phyloP scores from a whole-genome alignment of 1,140 invertebrate genomes.

The Epicauta chinensis region DNA sequence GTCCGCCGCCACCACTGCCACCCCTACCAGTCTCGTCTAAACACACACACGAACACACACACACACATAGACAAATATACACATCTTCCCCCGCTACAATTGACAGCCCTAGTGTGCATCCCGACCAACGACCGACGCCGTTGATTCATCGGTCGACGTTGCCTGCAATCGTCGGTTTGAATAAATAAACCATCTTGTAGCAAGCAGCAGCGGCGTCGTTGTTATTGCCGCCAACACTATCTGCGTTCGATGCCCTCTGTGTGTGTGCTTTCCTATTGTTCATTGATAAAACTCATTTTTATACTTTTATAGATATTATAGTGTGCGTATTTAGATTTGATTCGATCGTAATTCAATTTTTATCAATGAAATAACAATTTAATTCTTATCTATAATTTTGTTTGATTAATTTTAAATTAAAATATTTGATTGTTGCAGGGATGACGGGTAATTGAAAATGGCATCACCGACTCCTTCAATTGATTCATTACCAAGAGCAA shows the following conservation, averaged over 20 bases:
- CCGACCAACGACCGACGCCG: constrained; percentile 19
- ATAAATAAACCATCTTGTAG: constrained; percentile 5
- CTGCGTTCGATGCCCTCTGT: constrained; percentile 20
- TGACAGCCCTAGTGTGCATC: constrained; percentile 31
- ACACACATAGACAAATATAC: no score
- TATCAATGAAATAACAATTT: not conserved
- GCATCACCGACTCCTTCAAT: constrained; percentile 82
- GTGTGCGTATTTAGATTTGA: no score
- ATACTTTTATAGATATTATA: no score
- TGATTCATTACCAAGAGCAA: constrained; percentile 82
- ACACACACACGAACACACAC: no score
- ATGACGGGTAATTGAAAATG: constrained; percentile 67
- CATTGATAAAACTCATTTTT: no score
- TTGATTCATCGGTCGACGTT: constrained; percentile 24
- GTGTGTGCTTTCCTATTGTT: not conserved
- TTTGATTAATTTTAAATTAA: not conserved
- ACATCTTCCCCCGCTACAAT: constrained; percentile 28
- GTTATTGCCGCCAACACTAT: constrained; percentile 7
- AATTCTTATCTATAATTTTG: no score
- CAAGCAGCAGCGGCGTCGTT: no score
- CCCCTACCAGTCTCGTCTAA: constrained; percentile 29
- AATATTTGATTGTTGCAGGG: constrained; percentile 46
- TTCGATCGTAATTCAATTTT: not conserved
- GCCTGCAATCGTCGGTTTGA: constrained; percentile 10
- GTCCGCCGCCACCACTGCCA: constrained; percentile 23